Evolutionary conservation across 2,113 vertebrate species (phyloP).

Genomic region (Fulmarus glacialis): DNA sequence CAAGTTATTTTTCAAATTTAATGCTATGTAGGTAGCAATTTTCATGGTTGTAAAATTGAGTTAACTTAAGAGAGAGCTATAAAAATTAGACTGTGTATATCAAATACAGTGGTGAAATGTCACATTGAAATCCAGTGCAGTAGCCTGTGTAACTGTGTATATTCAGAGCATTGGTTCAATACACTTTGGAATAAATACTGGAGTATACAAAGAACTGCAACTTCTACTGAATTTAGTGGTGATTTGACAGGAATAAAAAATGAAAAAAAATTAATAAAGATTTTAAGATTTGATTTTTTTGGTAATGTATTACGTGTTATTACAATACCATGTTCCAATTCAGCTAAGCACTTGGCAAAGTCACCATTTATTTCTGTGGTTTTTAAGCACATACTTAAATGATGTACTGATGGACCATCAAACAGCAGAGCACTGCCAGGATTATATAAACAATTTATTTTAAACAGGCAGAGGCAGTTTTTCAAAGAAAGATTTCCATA

Average conservation of each 20-base stretch:
- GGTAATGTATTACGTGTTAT: background rate
- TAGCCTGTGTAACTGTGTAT: background rate
- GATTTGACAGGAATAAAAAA: background rate
- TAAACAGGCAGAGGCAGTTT: background rate
- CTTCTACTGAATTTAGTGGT: background rate
- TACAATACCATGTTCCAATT: background rate
- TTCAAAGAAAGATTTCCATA: background rate
- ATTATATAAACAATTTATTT: background rate
- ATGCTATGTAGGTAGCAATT: conserved; percentile 37
- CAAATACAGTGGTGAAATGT: conserved; percentile 10
- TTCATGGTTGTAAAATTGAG: conserved; percentile 9
- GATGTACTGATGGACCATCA: background rate
- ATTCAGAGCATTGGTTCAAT: background rate
- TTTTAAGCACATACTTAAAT: background rate
- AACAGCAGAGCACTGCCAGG: background rate
- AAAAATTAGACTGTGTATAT: conserved; percentile 35
- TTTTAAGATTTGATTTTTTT: background rate
- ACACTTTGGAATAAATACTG: background rate
- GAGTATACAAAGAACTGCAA: background rate
- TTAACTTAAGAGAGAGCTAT: conserved; percentile 43
- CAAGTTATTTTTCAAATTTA: conserved; percentile 43
- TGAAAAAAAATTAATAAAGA: background rate
- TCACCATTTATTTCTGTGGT: background rate
- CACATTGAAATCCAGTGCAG: background rate
- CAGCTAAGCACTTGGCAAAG: background rate